Conservation (phyloP, 2,113 vertebrate genomes). For the Spermophilus dauricus region DNA sequence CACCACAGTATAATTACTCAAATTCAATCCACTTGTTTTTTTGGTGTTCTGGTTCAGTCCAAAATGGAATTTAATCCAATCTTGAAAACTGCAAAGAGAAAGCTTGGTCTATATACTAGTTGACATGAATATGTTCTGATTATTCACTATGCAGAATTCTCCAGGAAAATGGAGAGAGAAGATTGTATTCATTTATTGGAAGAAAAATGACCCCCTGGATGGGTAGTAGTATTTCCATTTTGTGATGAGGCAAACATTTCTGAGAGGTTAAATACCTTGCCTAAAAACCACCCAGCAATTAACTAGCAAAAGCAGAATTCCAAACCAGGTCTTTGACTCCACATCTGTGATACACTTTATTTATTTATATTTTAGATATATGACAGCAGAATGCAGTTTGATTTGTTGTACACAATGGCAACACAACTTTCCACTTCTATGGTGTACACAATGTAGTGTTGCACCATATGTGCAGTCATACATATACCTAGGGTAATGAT, state of each 20-base stretch:
- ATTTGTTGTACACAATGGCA: too few relatives aligned
- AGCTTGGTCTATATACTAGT: not conserved
- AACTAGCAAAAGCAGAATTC: not conserved
- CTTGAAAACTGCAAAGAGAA: not conserved
- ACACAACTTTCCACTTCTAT: too few relatives aligned
- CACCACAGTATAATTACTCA: not conserved
- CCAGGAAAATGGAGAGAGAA: not conserved
- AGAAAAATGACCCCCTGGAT: not conserved
- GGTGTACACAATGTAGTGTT: too few relatives aligned
- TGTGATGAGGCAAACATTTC: not conserved
- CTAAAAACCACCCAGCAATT: not conserved
- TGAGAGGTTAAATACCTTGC: not conserved
- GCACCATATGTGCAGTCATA: too few relatives aligned
- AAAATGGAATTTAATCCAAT: slow-evolving; percentile 13
- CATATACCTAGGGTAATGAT: too few relatives aligned
- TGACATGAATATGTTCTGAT: not conserved
- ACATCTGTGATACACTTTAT: not conserved
- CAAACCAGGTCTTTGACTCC: not conserved
- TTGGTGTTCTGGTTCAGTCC: not conserved
- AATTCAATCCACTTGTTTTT: not conserved
- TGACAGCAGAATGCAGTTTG: too few relatives aligned
- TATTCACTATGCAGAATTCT: not conserved
- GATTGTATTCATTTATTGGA: not conserved
- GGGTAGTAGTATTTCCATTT: not conserved
- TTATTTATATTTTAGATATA: too few relatives aligned